Evolutionary conservation across 2,113 vertebrate genomes (phyloP).

Genomic region (Caracal caracal): DNA sequence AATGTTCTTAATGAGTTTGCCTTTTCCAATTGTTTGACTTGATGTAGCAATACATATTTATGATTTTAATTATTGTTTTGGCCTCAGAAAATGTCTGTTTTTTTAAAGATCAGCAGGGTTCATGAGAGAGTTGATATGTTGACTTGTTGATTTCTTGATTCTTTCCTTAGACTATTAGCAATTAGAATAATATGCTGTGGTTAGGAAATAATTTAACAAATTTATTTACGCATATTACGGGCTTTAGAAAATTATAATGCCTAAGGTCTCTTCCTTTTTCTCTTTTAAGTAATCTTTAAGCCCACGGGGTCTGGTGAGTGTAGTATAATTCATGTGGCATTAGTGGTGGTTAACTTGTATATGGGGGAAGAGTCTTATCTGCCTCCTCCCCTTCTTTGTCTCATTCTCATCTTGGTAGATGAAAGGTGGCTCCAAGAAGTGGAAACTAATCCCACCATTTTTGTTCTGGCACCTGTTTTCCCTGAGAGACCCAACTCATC

Average conservation of each 20-base stretch:
- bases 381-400: background rate
- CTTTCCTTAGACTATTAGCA: slow-evolving; percentile 47
- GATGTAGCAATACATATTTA: slow-evolving; percentile 77
- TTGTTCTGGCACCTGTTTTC: background rate
- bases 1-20: slow-evolving; percentile 71
- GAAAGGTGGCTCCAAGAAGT: background rate
- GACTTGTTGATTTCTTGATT: slow-evolving; percentile 59
- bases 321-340: background rate
- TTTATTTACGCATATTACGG: background rate
- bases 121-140: slow-evolving; percentile 36
- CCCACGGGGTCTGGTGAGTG: background rate
- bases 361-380: background rate
- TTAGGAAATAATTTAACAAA: background rate
- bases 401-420: background rate
- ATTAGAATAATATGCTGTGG: background rate
- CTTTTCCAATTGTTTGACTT: slow-evolving; percentile 73
- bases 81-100: slow-evolving; percentile 57
- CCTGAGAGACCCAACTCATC: background rate
- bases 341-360: background rate
- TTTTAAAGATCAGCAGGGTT: slow-evolving; percentile 66
- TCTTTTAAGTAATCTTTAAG: slow-evolving; percentile 12
- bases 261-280: background rate
- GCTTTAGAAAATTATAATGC: background rate
- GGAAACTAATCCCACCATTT: background rate
- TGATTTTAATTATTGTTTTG: slow-evolving; percentile 79